Percentiles rank a stretch among this genome's conserved stretches.
These are phyloP conservation scores for Struthio camelus DNA, from an alignment of 2,113 vertebrate genomes.

Conservation along the genomic window DNA sequence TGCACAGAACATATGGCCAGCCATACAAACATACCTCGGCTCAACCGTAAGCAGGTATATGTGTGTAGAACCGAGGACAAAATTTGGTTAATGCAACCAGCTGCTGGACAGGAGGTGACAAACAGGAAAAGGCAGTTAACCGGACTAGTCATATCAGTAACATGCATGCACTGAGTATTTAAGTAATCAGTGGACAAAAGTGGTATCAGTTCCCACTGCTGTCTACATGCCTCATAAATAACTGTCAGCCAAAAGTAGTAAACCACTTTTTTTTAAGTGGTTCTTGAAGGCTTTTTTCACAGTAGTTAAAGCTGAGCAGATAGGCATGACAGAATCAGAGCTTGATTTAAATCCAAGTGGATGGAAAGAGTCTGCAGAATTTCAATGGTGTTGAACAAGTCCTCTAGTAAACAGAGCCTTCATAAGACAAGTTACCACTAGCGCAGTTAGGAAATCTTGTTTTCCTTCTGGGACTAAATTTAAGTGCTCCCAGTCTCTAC, in stretches of 20 bases:
- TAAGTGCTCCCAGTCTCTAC: background rate
- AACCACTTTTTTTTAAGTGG: background rate
- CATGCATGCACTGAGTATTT: background rate
- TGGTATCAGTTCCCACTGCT: background rate
- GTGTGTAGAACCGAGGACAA: background rate
- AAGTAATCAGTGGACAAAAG: background rate
- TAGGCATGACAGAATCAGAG: background rate
- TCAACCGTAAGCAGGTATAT: fast-evolving
- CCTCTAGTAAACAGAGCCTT: background rate
- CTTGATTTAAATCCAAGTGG: background rate
- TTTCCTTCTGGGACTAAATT: constrained; percentile 14
- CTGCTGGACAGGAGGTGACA: background rate
- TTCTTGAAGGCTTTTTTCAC: background rate
- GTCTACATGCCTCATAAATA: background rate
- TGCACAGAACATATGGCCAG: background rate
- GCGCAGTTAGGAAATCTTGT: background rate
- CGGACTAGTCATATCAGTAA: background rate
- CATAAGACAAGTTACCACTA: background rate
- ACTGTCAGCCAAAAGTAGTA: background rate
- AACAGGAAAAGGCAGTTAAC: background rate
- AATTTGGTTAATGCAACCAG: background rate
- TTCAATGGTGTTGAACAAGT: background rate
- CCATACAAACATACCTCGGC: background rate
- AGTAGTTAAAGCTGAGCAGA: background rate
- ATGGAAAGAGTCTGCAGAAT: background rate